Evolutionary conservation across 2,113 vertebrate genomes (phyloP).

Genomic region (Leuciscus idus): DNA sequence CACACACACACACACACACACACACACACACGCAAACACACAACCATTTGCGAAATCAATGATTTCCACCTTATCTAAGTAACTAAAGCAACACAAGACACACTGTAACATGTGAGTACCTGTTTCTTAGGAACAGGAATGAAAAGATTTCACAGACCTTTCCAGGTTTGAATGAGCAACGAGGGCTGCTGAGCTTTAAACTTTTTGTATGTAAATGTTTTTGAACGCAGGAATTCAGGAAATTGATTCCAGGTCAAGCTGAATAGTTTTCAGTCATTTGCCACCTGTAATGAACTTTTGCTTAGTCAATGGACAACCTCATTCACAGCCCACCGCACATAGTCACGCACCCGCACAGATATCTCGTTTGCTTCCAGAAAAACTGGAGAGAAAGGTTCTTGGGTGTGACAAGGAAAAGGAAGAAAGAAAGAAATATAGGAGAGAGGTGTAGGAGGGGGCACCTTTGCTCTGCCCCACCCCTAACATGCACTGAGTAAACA

Average conservation of each 20-base stretch:
- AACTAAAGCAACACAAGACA: slow-evolving; percentile 33
- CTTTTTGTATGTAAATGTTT: background rate
- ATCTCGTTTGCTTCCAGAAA: slow-evolving; percentile 35
- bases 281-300: slow-evolving; percentile 31
- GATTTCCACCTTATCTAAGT: slow-evolving; percentile 9
- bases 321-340: slow-evolving; percentile 1
- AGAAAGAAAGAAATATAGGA: background rate
- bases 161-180: background rate
- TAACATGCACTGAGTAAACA: slow-evolving; percentile 56
- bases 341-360: slow-evolving; percentile 44
- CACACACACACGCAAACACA: background rate
- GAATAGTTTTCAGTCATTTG: slow-evolving; percentile 8
- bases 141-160: slow-evolving; percentile 7
- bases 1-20: background rate
- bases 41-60: slow-evolving; percentile 10
- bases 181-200: background rate
- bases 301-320: slow-evolving; percentile 25
- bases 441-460: slow-evolving; percentile 46
- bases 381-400: slow-evolving; percentile 11
- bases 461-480: slow-evolving; percentile 53
- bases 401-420: slow-evolving; percentile 27
- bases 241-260: slow-evolving; percentile 16
- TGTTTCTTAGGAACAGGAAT: slow-evolving; percentile 26
- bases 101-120: slow-evolving; percentile 18
- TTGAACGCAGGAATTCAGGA: slow-evolving; percentile 21